Evolutionary conservation across 2,113 vertebrate genomes (phyloP).

Genomic region (Eulemur macaco): DNA sequence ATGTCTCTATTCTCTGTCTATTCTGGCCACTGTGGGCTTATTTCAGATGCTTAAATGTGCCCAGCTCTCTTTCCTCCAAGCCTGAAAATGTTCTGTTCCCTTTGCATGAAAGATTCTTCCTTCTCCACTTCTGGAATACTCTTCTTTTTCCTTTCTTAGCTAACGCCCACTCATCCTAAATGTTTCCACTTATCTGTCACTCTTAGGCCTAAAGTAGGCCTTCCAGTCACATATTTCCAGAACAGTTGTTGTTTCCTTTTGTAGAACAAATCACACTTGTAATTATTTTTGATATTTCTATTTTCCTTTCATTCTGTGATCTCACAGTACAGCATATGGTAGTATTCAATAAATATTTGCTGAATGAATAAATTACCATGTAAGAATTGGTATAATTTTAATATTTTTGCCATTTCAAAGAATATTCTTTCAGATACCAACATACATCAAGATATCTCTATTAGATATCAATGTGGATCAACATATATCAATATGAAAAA

Average conservation of each 20-base stretch:
- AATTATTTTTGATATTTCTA: slow-evolving; percentile 64
- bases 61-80: neutral
- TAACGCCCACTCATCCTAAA: neutral
- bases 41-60: neutral
- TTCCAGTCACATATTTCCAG: neutral
- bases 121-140: neutral
- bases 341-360: slow-evolving; percentile 45
- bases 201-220: neutral
- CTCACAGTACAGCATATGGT: slow-evolving; percentile 24
- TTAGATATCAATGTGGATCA: neutral
- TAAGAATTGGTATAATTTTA: neutral
- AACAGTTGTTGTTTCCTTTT: slow-evolving; percentile 35
- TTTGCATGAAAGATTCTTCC: neutral
- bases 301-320: slow-evolving; percentile 47
- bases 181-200: neutral
- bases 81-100: neutral
- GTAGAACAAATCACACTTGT: neutral
- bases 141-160: neutral
- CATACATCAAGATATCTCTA: neutral
- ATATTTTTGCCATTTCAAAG: slow-evolving; percentile 23
- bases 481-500: neutral
- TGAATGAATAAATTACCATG: slow-evolving; percentile 11
- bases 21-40: neutral
- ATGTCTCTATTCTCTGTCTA: neutral
- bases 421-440: neutral